phyloP scores from a whole-genome alignment of 2,797 vertebrate species.

The Numenius phaeopus region DNA sequence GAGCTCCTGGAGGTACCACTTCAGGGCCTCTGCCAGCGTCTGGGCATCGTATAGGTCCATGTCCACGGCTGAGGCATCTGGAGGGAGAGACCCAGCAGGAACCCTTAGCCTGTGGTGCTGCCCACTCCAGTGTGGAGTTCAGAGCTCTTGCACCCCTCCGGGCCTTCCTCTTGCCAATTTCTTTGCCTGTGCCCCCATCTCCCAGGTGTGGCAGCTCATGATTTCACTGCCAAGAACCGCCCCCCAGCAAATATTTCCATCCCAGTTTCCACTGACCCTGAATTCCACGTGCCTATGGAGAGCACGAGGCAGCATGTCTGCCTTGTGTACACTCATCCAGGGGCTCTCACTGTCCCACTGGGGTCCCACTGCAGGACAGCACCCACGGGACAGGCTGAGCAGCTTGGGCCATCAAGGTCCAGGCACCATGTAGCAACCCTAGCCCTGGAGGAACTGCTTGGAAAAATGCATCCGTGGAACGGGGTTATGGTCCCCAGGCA shows the following conservation, averaged over 20 bases:
- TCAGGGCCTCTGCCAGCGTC: slow-evolving; percentile 50
- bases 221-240: background rate
- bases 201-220: background rate
- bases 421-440: background rate
- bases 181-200: background rate
- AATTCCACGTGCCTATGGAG: background rate
- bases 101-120: background rate
- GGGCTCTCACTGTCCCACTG: background rate
- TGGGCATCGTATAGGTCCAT: slow-evolving; percentile 59
- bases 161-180: background rate
- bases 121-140: background rate
- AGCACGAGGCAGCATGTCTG: background rate
- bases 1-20: slow-evolving; percentile 72
- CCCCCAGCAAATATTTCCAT: background rate
- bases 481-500: background rate
- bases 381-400: background rate
- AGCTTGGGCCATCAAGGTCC: background rate
- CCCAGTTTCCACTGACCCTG: background rate
- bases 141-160: rapidly evolving
- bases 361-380: background rate
- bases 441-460: background rate
- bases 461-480: background rate
- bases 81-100: background rate
- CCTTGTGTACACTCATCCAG: background rate
- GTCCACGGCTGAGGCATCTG: slow-evolving; percentile 58